Conservation (phyloP, 2,888 invertebrate species). For the Pollenia labialis region DNA sequence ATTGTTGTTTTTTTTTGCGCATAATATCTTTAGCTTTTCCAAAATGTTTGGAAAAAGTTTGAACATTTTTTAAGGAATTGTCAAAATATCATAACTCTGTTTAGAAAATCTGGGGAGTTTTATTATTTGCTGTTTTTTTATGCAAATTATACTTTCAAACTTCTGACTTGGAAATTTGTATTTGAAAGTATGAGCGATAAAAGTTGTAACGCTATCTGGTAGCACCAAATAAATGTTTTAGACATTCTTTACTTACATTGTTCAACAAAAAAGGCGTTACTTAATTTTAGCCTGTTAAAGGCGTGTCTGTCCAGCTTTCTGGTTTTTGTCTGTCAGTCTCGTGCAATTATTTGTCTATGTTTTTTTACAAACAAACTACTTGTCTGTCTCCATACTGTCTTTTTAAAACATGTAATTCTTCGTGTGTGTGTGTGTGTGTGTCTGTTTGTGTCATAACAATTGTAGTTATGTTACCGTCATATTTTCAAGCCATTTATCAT, state of each 20-base stretch:
- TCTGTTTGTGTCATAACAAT: constrained; percentile 51
- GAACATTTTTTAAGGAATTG: too few species aligned
- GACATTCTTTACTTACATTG: constrained; percentile 6
- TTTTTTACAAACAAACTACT: background rate
- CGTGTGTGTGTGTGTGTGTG: background rate
- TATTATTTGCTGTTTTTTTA: background rate
- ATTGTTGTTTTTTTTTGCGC: too few species aligned
- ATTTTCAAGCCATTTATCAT: constrained; percentile 68
- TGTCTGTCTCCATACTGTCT: background rate
- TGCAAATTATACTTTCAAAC: background rate
- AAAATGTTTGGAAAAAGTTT: too few species aligned
- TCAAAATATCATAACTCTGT: too few species aligned
- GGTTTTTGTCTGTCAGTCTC: constrained; percentile 4
- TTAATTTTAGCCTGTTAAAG: constrained; percentile 15
- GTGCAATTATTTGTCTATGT: constrained; percentile 32
- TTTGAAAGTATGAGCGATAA: background rate
- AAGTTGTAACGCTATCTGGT: constrained; percentile 27
- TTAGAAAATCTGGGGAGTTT: too few species aligned
- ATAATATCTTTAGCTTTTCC: too few species aligned
- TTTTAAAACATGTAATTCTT: too few species aligned
- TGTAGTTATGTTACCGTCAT: constrained; percentile 50
- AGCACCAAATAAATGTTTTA: constrained; percentile 38
- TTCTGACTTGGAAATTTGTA: background rate
- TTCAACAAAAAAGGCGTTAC: constrained; percentile 17
- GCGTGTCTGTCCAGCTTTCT: background rate